Base-by-base conservation (phyloP, 2,113 vertebrate species). In the Bombycilla garrulus region DNA sequence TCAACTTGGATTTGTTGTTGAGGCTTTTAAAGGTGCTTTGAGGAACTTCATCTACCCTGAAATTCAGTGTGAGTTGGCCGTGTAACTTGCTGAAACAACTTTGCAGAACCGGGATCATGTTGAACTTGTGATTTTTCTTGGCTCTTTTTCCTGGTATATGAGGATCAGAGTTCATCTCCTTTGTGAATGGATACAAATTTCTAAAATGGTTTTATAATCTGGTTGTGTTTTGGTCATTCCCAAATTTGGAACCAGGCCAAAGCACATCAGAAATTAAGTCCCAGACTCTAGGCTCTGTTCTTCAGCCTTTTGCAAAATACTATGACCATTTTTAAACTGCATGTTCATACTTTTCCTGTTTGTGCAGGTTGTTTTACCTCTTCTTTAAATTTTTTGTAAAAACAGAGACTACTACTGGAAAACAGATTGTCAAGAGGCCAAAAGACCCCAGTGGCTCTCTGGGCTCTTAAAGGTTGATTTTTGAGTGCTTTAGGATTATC, bases 61-160 rank as follows among this genome's bases (percentile, higher is more conserved):
- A 67, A 71, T 64, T 84, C 51, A 54, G 26, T 45, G 20, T 0
- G 3, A 71, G 33, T 5, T 93, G 10, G 5, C 20, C 1, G 0
- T 53, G 4, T 80, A 45, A 70, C n/a, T 76, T 76, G 20, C 47
- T 79, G 56, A 74, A 87, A 15, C 10, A 73, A 33, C 33, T 65
- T 62, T 56, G 19, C 31, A 54, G 47, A 81, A 29, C 38, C 17
- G 2, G 8, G 9, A 7, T 58, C 22, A 21, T 16, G 6, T 28
- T 60, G 48, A 84, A 50, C 9, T 65, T 42, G 26, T 0, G 7
- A 24, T 58, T 83, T 70, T 62, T 40, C 19, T 53, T 70, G 26
- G 9, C 19, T 74, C 15, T 18, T 29, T 79, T 81, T 50, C 35
- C 54, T 15, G 22, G 5, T 47, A 4, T 22, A 4, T 51, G 57